Conservation (phyloP, 2,113 vertebrate species). For the Periophthalmus modestus region DNA sequence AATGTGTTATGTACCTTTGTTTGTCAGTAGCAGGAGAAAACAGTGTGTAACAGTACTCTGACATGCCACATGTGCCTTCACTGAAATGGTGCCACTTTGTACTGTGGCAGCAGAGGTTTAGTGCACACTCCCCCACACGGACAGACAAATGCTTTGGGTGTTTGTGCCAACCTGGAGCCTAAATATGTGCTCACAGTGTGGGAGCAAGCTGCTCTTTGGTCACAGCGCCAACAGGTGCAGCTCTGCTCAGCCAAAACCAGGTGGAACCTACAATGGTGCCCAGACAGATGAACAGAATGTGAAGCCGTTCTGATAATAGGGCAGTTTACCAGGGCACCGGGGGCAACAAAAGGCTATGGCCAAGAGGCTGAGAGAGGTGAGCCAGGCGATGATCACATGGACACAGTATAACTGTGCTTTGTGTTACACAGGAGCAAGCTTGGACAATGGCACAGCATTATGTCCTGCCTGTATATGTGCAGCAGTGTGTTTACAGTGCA, state of each 20-base stretch:
- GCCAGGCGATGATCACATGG: constrained; percentile 57
- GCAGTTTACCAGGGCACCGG: constrained; percentile 76
- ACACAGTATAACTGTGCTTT: constrained; percentile 49
- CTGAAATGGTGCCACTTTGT: not conserved
- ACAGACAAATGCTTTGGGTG: constrained; percentile 62
- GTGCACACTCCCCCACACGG: constrained; percentile 60
- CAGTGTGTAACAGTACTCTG: not conserved
- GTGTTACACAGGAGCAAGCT: constrained; percentile 66
- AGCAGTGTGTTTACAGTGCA: constrained; percentile 15
- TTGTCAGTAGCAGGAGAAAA: not conserved
- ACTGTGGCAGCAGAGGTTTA: constrained; percentile 20
- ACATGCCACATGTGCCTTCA: not conserved
- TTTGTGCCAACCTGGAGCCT: constrained; percentile 74
- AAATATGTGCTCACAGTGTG: constrained; percentile 79
- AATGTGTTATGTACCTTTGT: too few relatives aligned
- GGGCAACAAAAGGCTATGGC: constrained; percentile 41
- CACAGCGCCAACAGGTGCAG: constrained; percentile 82
- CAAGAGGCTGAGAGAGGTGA: constrained; percentile 79
- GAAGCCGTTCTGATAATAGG: constrained; percentile 83
- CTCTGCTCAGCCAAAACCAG: constrained; percentile 70
- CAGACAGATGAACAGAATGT: constrained; percentile 67
- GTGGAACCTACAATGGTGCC: constrained; percentile 77
- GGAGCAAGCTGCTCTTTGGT: constrained; percentile 81
- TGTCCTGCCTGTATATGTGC: constrained; percentile 19
- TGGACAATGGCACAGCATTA: constrained; percentile 21